These are phyloP conservation scores for Sebastes schlegelii DNA, from an alignment of 2,113 vertebrate genomes.

Conservation along the genomic window DNA sequence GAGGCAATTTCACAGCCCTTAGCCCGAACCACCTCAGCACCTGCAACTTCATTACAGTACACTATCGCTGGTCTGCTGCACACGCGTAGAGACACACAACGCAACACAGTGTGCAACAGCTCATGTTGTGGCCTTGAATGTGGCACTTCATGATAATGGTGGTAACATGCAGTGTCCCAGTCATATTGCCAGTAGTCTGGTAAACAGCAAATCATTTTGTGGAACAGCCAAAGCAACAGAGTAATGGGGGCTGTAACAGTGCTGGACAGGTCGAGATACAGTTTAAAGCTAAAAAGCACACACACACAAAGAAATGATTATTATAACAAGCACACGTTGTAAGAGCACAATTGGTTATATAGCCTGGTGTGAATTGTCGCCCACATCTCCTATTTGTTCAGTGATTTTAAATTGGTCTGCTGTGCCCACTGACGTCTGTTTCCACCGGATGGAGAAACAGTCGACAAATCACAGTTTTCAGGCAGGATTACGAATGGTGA, in stretches of 20 bases:
- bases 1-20: constrained; percentile 77
- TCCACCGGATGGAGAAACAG: not conserved
- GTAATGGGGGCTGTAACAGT: not conserved
- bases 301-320: not conserved
- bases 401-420: not conserved
- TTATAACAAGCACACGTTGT: not conserved
- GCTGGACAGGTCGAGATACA: constrained; percentile 8
- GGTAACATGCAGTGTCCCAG: constrained; percentile 18
- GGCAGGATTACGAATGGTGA: not conserved
- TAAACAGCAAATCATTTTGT: constrained; percentile 31
- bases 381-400: not conserved
- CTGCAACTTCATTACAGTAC: constrained; percentile 64
- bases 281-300: constrained; percentile 8
- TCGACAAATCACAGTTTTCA: not conserved
- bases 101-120: constrained; percentile 12
- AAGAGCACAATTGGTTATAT: not conserved
- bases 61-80: constrained; percentile 11
- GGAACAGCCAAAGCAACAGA: constrained; percentile 26
- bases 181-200: constrained; percentile 24
- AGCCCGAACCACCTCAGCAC: constrained; percentile 57
- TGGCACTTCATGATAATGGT: constrained; percentile 52
- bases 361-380: not conserved
- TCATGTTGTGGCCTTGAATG: constrained; percentile 29
- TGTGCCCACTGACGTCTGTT: not conserved
- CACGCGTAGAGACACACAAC: constrained; percentile 24